A percentile compares a stretch with the other conserved stretches of the same genome.
These are phyloP conservation scores for Malaclemys terrapin DNA, from an alignment of 2,113 vertebrate species.

Conservation along the genomic window DNA sequence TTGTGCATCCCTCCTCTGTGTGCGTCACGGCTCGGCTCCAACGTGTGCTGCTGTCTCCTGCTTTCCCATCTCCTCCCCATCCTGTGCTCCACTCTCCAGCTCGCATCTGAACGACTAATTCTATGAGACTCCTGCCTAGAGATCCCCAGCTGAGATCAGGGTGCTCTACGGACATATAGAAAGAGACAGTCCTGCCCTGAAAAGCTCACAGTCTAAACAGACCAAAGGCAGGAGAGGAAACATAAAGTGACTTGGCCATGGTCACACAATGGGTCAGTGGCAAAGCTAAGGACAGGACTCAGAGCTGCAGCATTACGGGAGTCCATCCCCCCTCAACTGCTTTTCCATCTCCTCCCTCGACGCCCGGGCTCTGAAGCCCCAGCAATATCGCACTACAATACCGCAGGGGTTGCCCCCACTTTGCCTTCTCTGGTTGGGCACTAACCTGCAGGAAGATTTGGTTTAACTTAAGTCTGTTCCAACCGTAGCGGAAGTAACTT, in stretches of 20 bases:
- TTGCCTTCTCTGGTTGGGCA: background rate
- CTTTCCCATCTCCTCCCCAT: background rate
- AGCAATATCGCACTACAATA: background rate
- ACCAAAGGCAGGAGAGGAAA: accelerated
- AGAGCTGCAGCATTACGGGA: background rate
- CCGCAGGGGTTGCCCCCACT: background rate
- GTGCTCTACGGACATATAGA: background rate
- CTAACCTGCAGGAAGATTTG: no score
- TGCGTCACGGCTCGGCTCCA: background rate
- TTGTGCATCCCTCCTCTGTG: background rate
- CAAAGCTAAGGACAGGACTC: background rate
- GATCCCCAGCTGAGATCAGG: background rate
- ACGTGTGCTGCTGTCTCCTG: background rate
- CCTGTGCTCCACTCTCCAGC: background rate
- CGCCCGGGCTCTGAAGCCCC: background rate
- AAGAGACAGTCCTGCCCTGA: background rate
- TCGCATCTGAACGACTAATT: background rate
- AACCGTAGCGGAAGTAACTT: no score
- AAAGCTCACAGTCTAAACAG: background rate
- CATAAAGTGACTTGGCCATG: background rate
- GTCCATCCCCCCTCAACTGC: background rate
- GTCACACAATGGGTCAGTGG: accelerated
- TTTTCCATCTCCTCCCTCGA: background rate
- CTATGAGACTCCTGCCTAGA: background rate
- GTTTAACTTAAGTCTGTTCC: no score